Evolutionary conservation across 92 coral and sea anemone species (phyloP).

Genomic region (Zoanthus gigantus): DNA sequence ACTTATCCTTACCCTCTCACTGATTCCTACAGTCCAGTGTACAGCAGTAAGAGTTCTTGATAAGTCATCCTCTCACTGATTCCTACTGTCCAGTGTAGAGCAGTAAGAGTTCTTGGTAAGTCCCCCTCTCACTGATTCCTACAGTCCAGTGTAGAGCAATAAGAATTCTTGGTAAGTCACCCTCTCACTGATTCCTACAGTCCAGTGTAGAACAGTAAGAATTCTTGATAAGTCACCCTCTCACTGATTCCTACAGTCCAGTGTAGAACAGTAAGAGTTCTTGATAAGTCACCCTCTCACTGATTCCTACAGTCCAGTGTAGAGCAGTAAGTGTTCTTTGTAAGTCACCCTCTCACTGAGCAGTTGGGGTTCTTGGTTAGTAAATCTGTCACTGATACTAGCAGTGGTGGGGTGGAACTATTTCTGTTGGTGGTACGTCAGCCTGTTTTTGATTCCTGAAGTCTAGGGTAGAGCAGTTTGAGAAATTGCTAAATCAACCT

Average conservation of each 20-base stretch:
- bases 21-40: not conserved
- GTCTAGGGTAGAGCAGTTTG: too few relatives aligned
- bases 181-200: not conserved
- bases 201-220: not conserved
- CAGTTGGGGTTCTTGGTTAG: too few relatives aligned
- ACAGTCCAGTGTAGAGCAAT: not conserved
- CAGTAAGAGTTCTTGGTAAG: not conserved
- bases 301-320: not conserved
- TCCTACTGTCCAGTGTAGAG: not conserved
- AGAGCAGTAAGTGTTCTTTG: too few relatives aligned
- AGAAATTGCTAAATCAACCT: too few relatives aligned
- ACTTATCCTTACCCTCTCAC: too few relatives aligned
- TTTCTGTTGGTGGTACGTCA: too few relatives aligned
- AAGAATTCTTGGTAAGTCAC: not conserved
- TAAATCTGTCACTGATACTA: too few relatives aligned
- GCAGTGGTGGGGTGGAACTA: too few relatives aligned
- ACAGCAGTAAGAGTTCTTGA: not conserved
- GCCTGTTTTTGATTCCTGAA: too few relatives aligned
- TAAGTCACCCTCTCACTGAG: not conserved
- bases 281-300: not conserved
- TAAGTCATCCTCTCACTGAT: not conserved
- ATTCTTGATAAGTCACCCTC: not conserved
- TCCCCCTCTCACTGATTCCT: not conserved
- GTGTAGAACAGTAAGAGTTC: not conserved
- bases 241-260: not conserved